Percentiles rank a stretch among this genome's conserved stretches.
These are phyloP conservation scores for Nephrotoma guestfalica DNA, from an alignment of 2,888 invertebrate genomes.

Conservation along the genomic window DNA sequence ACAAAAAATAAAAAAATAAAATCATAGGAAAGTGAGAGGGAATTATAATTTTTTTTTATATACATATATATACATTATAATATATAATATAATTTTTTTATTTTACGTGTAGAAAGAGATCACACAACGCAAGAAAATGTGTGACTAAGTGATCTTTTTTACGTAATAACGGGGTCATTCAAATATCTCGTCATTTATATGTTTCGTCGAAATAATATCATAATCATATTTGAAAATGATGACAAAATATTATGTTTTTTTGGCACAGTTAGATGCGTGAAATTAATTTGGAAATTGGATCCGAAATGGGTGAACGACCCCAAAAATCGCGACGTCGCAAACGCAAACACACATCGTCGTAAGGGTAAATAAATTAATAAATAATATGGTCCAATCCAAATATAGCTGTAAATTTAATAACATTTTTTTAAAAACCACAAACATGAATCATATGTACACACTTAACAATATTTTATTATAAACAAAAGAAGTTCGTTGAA, in stretches of 20 bases:
- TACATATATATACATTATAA: background rate
- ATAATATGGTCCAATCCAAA: background rate
- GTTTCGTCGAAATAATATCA: background rate
- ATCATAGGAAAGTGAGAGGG: slow-evolving; percentile 3
- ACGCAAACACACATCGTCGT: background rate
- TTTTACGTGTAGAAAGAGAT: background rate
- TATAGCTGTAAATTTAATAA: background rate
- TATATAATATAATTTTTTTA: background rate
- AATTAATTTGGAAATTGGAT: background rate
- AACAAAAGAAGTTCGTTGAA: background rate
- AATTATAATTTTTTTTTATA: background rate
- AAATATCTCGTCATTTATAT: background rate
- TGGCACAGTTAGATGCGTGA: background rate
- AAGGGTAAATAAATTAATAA: background rate
- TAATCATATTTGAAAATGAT: background rate
- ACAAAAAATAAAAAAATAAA: background rate
- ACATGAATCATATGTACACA: background rate
- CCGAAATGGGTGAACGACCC: background rate
- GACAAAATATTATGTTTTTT: background rate
- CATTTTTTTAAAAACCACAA: background rate
- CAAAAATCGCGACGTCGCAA: background rate
- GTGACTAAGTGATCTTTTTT: background rate
- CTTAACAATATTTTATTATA: background rate
- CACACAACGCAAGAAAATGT: background rate
- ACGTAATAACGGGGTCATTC: background rate